Evolutionary conservation across 2,113 vertebrate species (phyloP).

Genomic region (Canis aureus): DNA sequence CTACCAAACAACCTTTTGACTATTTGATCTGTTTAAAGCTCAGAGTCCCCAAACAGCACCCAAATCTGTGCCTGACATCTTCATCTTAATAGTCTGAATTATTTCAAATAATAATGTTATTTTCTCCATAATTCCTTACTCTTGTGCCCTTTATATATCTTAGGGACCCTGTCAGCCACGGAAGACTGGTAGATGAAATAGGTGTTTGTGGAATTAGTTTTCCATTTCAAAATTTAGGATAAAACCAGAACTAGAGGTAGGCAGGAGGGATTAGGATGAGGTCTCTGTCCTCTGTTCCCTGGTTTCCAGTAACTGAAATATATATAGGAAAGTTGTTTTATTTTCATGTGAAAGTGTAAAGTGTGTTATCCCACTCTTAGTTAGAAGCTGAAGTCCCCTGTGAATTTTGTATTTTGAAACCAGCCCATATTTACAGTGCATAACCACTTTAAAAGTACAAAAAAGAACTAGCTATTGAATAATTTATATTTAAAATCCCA

Average conservation of each 20-base stretch:
- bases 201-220: not conserved
- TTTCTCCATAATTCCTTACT: not conserved
- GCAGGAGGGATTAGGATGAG: not conserved
- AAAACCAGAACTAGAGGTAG: not conserved
- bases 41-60: not conserved
- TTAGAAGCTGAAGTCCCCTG: not conserved
- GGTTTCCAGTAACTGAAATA: not conserved
- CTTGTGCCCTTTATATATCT: not conserved
- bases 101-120: not conserved
- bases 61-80: not conserved
- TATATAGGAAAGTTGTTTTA: not conserved
- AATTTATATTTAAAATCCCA: slow-evolving; percentile 24
- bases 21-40: not conserved
- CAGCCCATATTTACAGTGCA: not conserved
- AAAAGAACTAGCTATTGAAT: not conserved
- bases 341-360: not conserved
- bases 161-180: not conserved
- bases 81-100: not conserved
- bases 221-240: not conserved
- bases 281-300: not conserved
- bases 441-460: slow-evolving; percentile 31
- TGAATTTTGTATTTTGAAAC: not conserved
- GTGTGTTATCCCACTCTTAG: not conserved
- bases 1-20: not conserved
- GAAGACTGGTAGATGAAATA: not conserved